Evolutionary conservation across 2,113 vertebrate species (phyloP), one percentile per base, ranked within the genome.

Genomic region (Amblyopsis rosae): DNA sequence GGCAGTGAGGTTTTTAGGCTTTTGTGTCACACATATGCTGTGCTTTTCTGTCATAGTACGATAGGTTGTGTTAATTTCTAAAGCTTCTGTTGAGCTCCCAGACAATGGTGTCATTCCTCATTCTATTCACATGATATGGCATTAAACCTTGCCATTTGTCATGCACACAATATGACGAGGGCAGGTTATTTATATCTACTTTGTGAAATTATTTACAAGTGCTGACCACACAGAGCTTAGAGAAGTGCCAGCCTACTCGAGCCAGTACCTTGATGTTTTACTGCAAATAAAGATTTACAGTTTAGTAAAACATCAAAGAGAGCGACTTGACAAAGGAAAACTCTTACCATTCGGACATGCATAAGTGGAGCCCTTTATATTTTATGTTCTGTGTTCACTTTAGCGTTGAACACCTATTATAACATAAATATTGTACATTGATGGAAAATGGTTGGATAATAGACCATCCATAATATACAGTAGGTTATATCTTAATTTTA

Each of bases 1-100:
- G 61, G 60, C 70, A 60, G 26, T 16, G 59, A 17, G 33, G 13
- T 19, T 69, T 88, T 86, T 86, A 73, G 91, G 2, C 3, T 26
- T 41, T 6, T 84, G 83, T 81, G 72, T 61, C 78, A 74, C 85
- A 69, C 85, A 77, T 70, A 82, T 82, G 78, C 73, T 73, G 48
- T 26, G 82, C 80, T 62, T 62, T 54, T 79, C 62, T 59, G 76
- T 81, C 65, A 66, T 86, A 81, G 73, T 49, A 65, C 45, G 8
- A 48, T 58, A 67, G 65, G 62, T 54, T 50, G 61, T 47, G 51
- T 71, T 86, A 74, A 84, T 88, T 86, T 81, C 73, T 67, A 77
- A 90, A 90, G 73, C 82, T 58, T 79, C 80, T 87, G 80, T 71
- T 50, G 60, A 67, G 11, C 32, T 68, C 5, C 53, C 46, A 3